Percentiles rank a stretch among this genome's conserved stretches.
Conservation (phyloP, 2,113 vertebrate species). For the Sylvilagus bachmani region DNA sequence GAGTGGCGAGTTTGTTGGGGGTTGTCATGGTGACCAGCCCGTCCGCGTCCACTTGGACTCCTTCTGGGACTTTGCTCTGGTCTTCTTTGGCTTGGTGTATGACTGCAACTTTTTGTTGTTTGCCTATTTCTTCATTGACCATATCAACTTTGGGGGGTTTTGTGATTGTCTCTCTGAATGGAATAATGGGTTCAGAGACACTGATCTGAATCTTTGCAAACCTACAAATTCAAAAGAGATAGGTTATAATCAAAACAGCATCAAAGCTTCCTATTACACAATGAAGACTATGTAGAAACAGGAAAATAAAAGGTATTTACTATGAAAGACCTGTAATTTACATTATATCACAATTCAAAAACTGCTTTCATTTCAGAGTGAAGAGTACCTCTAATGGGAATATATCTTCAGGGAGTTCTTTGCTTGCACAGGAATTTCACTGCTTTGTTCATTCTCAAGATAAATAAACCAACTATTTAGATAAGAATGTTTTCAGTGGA, state of each 20-base stretch:
- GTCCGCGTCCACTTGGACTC: conserved; percentile 91
- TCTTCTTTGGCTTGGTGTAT: conserved; percentile 96
- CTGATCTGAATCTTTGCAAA: conserved; percentile 97
- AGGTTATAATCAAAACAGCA: not conserved
- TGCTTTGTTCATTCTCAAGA: conserved; percentile 44
- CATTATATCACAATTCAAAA: conserved; percentile 41
- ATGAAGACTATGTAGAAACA: not conserved
- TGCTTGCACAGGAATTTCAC: not conserved
- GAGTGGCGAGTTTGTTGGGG: conserved; percentile 93
- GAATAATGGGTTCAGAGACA: conserved; percentile 96
- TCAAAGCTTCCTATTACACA: not conserved
- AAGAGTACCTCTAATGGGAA: not conserved
- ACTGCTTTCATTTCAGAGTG: not conserved
- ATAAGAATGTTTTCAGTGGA: conserved; percentile 29
- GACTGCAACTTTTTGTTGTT: conserved; percentile 96
- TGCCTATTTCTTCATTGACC: conserved; percentile 99
- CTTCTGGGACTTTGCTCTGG: conserved; percentile 91
- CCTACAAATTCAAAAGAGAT: conserved; percentile 85
- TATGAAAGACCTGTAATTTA: conserved; percentile 12
- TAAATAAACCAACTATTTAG: conserved; percentile 43
- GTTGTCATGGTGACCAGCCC: conserved; percentile 95
- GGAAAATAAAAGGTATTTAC: not conserved
- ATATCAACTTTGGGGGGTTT: conserved; percentile 98
- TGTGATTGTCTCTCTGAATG: conserved; percentile 96
- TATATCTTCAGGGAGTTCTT: not conserved